Percentiles rank a stretch among this genome's conserved stretches.
These are phyloP conservation scores for Rhodinocichla rosea DNA, from an alignment of 2,113 vertebrate genomes.

Conservation along the genomic window DNA sequence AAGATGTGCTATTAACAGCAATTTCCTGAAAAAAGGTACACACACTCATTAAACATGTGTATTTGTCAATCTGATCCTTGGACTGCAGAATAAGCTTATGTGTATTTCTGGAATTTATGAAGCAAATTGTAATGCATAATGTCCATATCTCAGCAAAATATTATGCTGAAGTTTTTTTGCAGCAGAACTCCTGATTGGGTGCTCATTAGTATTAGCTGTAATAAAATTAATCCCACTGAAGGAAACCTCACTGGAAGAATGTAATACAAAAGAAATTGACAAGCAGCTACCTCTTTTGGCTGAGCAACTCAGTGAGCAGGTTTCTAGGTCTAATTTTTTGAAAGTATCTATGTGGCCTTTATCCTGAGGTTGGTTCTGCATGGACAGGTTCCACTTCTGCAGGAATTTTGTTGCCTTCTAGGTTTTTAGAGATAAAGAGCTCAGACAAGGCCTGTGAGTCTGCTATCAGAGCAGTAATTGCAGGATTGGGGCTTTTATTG, in stretches of 20 bases:
- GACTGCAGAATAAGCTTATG: neutral
- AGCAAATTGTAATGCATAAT: neutral
- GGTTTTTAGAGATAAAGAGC: neutral
- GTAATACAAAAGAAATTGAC: neutral
- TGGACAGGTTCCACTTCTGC: neutral
- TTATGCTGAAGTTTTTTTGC: neutral
- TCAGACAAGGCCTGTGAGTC: neutral
- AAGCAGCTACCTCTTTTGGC: neutral
- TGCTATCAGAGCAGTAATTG: neutral
- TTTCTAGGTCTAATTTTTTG: neutral
- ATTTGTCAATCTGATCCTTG: neutral
- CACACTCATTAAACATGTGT: accelerated
- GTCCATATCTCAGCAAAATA: neutral
- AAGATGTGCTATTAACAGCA: neutral
- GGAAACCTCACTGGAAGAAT: neutral
- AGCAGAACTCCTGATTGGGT: neutral
- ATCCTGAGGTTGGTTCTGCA: neutral
- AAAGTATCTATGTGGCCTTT: neutral
- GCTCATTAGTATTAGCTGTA: neutral
- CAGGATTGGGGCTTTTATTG: neutral
- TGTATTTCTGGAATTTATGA: neutral
- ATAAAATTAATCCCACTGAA: neutral
- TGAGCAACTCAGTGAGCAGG: neutral
- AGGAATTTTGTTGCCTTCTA: neutral
- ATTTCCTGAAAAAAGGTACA: neutral